Percentiles rank a stretch among this genome's conserved stretches.
phyloP scores from a whole-genome alignment of 2,113 vertebrate species.

The Mesoclemmys tuberculata region DNA sequence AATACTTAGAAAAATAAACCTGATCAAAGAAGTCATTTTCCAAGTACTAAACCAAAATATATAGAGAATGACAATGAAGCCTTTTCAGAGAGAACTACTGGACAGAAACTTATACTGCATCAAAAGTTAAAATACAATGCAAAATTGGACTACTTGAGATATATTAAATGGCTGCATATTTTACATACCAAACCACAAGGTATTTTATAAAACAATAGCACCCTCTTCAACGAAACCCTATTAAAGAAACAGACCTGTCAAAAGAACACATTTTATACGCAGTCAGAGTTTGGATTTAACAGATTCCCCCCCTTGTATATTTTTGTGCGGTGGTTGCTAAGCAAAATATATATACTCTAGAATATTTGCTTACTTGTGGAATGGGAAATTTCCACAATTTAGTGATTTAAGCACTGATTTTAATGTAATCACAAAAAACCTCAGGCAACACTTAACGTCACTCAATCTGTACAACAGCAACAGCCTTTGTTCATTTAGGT shows the following conservation, averaged over 20 bases:
- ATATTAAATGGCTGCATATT: constrained; percentile 6
- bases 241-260: constrained; percentile 55
- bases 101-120: neutral
- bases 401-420: constrained; percentile 65
- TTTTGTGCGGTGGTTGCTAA: constrained; percentile 71
- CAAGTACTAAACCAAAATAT: neutral
- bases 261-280: constrained; percentile 49
- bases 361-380: constrained; percentile 71
- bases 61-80: neutral
- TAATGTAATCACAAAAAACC: constrained; percentile 11
- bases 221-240: constrained; percentile 51
- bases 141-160: constrained; percentile 20
- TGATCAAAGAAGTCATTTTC: neutral
- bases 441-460: constrained; percentile 48
- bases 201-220: constrained; percentile 57
- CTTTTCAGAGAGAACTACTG: neutral
- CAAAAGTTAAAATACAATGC: constrained; percentile 33
- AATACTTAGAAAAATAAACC: neutral
- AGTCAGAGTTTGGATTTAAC: constrained; percentile 63
- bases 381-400: constrained; percentile 70
- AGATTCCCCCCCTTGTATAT: constrained; percentile 64
- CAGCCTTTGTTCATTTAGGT: constrained; percentile 54
- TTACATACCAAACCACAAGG: constrained; percentile 40
- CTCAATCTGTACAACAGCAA: constrained; percentile 34
- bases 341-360: constrained; percentile 69